Evolutionary conservation across 2,888 invertebrate species (phyloP), one percentile per base, ranked within the genome.

Genomic region (Chrysotoxum bicinctum): DNA sequence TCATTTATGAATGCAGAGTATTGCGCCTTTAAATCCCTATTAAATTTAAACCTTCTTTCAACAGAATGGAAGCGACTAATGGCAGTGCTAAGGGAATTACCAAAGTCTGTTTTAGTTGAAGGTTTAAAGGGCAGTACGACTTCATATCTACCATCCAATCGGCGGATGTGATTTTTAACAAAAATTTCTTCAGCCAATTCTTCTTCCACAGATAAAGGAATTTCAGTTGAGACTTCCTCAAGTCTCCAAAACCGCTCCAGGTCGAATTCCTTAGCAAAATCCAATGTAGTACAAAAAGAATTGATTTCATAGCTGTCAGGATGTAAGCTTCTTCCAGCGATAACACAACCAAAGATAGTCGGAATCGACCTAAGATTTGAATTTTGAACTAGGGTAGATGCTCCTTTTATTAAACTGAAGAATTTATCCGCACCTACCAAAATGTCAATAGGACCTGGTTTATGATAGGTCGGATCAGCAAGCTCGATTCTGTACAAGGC

Each of bases 1-100:
- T 70, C 58, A 23, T 40, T 60, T 14, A 82, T 76, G n/a, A 82
- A 73, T 1, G 14, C 23, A 16, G 23, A 30, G 40, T 82, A 73
- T 35, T 60, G 72, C 9, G 52, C 19, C 45, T 56, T 82, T 3
- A 82, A 40, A 37, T 70, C 10, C 2, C 10, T 19, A 21, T 75
- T 66, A 43, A 40, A 35, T 35, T 37, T 23, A 10, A 78, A 64
- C 9, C 74, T 68, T 30, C 48, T 37, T 21, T 77, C 64, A 45
- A 60, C 40, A 9, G 70, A 14, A 16, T 26, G 10, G 70, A 81
- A 78, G 14, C 75, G 35, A 62, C 40, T 60, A 3, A 80, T 8
- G 9, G 72, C 79, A 10, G 54, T 54, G 23, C 76, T 62, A 45
- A 40, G 40, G 0, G 78, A 72, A 10, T 54, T 10, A 16, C 74